Evolutionary conservation across 2,113 vertebrate genomes (phyloP).

Genomic region (Austrofundulus limnaeus): DNA sequence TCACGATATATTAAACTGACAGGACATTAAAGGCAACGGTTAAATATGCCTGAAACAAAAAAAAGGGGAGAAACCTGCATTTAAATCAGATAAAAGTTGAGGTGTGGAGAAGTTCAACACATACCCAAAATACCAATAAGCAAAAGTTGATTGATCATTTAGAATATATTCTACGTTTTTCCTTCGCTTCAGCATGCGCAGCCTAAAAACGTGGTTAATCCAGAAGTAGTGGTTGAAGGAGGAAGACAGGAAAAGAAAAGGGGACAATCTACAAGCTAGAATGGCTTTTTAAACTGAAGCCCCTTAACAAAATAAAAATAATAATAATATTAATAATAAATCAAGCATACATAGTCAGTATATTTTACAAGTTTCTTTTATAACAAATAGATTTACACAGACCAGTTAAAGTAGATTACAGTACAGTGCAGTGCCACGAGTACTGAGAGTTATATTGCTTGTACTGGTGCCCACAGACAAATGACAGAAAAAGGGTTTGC

Average conservation of each 20-base stretch:
- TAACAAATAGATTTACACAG: conserved; percentile 52
- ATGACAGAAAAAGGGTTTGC: conserved; percentile 56
- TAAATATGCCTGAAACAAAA: conserved; percentile 44
- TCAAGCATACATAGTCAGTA: conserved; percentile 41
- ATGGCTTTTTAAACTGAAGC: conserved; percentile 39
- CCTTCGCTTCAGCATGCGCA: conserved; percentile 22
- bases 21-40: conserved; percentile 56
- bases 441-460: conserved; percentile 76
- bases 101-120: not conserved
- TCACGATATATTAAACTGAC: conserved; percentile 33
- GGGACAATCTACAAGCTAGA: conserved; percentile 22
- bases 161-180: conserved; percentile 23
- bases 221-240: conserved; percentile 35
- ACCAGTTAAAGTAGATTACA: conserved; percentile 61
- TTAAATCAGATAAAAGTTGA: conserved; percentile 10
- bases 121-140: conserved; percentile 24
- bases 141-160: conserved; percentile 16
- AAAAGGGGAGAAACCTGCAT: conserved; percentile 11
- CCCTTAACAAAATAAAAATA: conserved; percentile 26
- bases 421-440: conserved; percentile 67
- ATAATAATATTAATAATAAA: too few relatives aligned
- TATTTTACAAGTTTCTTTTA: conserved; percentile 15
- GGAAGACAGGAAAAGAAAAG: conserved; percentile 17
- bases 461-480: conserved; percentile 51
- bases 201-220: conserved; percentile 20